These are phyloP conservation scores for Leucophenga maculata DNA, from an alignment of 2,888 invertebrate species.

Conservation along the genomic window DNA sequence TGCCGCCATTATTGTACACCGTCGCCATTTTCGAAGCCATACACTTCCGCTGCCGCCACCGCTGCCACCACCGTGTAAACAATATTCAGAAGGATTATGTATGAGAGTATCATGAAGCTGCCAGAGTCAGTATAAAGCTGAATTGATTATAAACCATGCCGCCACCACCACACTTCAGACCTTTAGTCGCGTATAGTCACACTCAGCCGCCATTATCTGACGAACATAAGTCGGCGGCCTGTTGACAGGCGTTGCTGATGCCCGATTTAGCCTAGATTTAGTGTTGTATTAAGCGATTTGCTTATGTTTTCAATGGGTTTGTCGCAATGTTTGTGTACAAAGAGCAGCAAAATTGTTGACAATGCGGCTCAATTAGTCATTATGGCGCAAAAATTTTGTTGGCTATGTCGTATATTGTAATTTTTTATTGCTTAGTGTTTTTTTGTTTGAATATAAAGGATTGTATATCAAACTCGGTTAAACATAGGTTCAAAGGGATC, in stretches of 20 bases:
- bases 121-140: neutral
- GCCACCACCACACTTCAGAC: neutral
- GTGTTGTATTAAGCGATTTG: slow-evolving; percentile 19
- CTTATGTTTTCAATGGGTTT: slow-evolving; percentile 2
- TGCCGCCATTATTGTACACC: neutral
- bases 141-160: neutral
- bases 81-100: neutral
- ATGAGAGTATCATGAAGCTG: neutral
- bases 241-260: slow-evolving; percentile 51
- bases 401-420: too few species aligned
- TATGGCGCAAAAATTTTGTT: neutral
- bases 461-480: too few species aligned
- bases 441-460: too few species aligned
- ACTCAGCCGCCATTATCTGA: neutral
- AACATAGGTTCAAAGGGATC: too few species aligned
- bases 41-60: neutral
- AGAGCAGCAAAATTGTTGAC: slow-evolving; percentile 25
- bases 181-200: neutral
- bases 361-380: slow-evolving; percentile 31
- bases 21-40: neutral
- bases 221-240: slow-evolving; percentile 26
- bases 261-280: slow-evolving; percentile 24
- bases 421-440: too few species aligned
- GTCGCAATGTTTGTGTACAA: neutral
- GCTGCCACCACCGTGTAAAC: neutral